Evolutionary conservation across 2,797 vertebrate species (phyloP), one percentile per base, ranked within the genome.

Genomic region (Pteronotus mesoamericanus): DNA sequence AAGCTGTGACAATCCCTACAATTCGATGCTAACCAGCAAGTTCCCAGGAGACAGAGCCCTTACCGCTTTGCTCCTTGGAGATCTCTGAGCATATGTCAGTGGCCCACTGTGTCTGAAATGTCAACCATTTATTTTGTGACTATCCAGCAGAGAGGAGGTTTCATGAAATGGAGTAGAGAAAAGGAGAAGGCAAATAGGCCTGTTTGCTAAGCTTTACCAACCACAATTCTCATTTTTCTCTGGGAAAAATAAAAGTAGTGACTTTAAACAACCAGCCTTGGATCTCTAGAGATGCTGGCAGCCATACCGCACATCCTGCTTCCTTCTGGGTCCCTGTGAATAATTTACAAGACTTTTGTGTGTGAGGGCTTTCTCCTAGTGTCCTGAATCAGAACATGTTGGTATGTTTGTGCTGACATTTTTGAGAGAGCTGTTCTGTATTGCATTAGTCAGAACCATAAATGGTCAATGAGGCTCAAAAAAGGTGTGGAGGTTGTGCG

Each of bases 371-470:
- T 87, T 91, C 39, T 94, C 46, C 82, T 14, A 21, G 21, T n/a
- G 15, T 53, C 53, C 39, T 37, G 10, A 32, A 37, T n/a, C 71
- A 82, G 44, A 83, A 37, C 29, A 64, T 53, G 46, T 10, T 77
- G 19, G 8, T 79, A 42, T 26, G 22, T 66, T 88, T 80, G 64
- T 37, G 32, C 84, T 59, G 64, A 48, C 46, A 34, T 53, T 59
- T 91, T 42, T 22, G 86, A 29, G 32, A 18, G 4, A 92, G 39
- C 39, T 37, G 5, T 64, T 68, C 74, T 80, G 22, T 59, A 91
- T 80, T 89, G 29, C 11, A 12, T 89, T 39, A 72, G 78, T 82
- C 68, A 71, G 74, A 84, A 75, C 68, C 55, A 66, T 29, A 26
- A 93, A 55, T 14, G 19, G 15, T 42, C 32, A 61, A 1, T 57